Evolutionary conservation across 2,113 vertebrate species (phyloP).

Genomic region (Pygoscelis adeliae): DNA sequence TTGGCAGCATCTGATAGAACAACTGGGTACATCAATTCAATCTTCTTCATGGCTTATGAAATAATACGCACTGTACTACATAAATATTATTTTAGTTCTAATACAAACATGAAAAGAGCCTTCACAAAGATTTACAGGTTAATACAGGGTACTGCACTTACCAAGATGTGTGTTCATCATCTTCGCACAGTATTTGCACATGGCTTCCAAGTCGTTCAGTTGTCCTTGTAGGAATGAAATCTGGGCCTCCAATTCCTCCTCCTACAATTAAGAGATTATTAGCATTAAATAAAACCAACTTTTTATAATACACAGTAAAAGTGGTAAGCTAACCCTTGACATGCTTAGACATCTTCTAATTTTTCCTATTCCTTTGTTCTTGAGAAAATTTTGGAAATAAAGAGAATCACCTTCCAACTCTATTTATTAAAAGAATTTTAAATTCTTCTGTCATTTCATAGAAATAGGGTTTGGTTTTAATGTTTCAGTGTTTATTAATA

Average conservation of each 20-base stretch:
- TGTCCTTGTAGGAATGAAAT: constrained; percentile 98
- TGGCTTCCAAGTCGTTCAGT: constrained; percentile 95
- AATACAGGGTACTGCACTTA: constrained; percentile 71
- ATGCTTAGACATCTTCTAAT: not conserved
- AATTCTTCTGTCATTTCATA: not conserved
- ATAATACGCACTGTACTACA: not conserved
- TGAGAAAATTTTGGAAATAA: not conserved
- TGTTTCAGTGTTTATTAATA: not conserved
- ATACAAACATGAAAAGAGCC: not conserved
- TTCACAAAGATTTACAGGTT: not conserved
- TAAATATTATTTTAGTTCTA: not conserved
- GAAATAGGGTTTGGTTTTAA: not conserved
- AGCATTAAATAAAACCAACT: not conserved
- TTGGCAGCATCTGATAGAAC: not conserved
- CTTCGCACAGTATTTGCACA: constrained; percentile 98
- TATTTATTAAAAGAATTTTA: not conserved
- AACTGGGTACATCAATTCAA: not conserved
- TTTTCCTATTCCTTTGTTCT: not conserved
- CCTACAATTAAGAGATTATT: constrained; percentile 71
- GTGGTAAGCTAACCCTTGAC: not conserved
- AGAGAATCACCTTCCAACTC: not conserved
- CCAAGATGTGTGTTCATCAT: constrained; percentile 96
- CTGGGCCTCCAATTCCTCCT: constrained; percentile 96
- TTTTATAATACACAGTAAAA: not conserved
- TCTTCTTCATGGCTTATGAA: not conserved